Conservation (phyloP, 2,113 vertebrate genomes). For the Epinephelus fuscoguttatus region DNA sequence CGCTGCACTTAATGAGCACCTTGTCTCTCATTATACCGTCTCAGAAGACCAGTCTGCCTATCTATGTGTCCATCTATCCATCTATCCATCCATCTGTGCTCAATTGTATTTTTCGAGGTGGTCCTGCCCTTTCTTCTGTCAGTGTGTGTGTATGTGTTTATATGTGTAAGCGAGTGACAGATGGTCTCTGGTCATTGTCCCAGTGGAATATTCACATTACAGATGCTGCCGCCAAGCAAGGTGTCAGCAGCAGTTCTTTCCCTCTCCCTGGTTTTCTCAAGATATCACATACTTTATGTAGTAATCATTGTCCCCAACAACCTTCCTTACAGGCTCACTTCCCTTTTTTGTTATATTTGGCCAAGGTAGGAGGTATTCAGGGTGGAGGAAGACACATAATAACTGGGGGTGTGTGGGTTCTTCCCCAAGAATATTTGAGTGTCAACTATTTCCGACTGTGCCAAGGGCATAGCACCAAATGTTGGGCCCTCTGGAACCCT, state of each 20-base stretch:
- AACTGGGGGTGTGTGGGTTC: too few species aligned
- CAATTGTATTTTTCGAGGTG: neutral
- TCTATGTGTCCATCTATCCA: neutral
- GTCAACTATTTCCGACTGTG: too few species aligned
- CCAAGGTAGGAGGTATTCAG: too few species aligned
- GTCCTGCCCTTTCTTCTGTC: neutral
- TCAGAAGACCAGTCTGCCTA: neutral
- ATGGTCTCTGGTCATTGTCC: constrained; percentile 72
- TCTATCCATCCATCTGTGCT: neutral
- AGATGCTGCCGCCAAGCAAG: constrained; percentile 67
- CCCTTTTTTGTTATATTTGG: too few species aligned
- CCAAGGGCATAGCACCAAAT: too few species aligned
- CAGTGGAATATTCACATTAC: constrained; percentile 55
- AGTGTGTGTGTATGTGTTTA: constrained; percentile 2
- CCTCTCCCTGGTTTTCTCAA: constrained; percentile 33
- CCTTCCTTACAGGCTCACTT: constrained; percentile 11
- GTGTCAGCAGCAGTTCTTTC: constrained; percentile 48
- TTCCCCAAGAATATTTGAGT: too few species aligned
- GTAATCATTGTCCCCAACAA: neutral
- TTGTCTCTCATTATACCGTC: neutral
- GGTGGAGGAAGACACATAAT: too few species aligned
- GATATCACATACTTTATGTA: constrained; percentile 29
- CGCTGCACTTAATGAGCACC: constrained; percentile 9
- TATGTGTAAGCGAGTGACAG: constrained; percentile 46
- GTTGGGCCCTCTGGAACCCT: too few species aligned